Evolutionary conservation across 2,797 vertebrate genomes (phyloP).

Genomic region (Furcifer pardalis): DNA sequence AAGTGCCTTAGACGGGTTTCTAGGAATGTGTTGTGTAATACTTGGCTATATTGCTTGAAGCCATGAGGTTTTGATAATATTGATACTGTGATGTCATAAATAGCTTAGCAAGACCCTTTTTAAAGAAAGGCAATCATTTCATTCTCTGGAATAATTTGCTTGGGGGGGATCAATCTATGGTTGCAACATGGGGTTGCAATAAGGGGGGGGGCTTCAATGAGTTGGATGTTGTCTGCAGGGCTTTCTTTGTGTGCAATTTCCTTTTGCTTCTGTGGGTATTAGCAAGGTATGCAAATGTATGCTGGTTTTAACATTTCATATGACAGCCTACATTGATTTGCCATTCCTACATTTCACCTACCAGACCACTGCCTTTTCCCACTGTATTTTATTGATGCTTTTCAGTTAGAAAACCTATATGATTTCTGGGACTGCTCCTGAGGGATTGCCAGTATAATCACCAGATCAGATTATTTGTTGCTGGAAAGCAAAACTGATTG

Average conservation of each 20-base stretch:
- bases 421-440: too few relatives aligned
- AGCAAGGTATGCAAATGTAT: not conserved
- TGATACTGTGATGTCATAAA: not conserved
- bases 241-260: not conserved
- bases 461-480: too few relatives aligned
- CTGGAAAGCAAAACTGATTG: too few relatives aligned
- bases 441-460: too few relatives aligned
- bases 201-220: not conserved
- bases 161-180: not conserved
- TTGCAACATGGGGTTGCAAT: not conserved
- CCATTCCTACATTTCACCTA: too few relatives aligned
- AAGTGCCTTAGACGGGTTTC: not conserved
- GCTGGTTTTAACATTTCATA: too few relatives aligned
- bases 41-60: not conserved
- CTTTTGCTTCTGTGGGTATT: not conserved
- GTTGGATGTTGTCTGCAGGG: not conserved
- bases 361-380: too few relatives aligned
- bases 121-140: not conserved
- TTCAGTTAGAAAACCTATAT: too few relatives aligned
- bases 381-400: too few relatives aligned
- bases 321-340: too few relatives aligned
- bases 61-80: not conserved
- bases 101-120: not conserved
- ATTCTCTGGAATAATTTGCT: not conserved
- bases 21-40: not conserved